A percentile compares a stretch with the other conserved stretches of the same genome.
Conservation (phyloP, 2,888 invertebrate species). For the Tiliacea citrago region DNA sequence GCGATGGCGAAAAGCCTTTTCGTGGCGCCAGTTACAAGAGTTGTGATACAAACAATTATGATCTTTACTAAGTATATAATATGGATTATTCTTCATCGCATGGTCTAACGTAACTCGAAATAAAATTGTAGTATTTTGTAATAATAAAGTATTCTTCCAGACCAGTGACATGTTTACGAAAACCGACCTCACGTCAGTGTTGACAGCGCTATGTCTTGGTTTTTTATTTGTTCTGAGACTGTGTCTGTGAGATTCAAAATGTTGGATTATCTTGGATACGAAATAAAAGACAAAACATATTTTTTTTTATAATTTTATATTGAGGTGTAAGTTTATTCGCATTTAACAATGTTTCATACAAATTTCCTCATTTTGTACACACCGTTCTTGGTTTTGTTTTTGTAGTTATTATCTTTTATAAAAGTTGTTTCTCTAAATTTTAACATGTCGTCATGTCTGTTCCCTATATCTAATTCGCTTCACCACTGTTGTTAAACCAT, state of each 20-base stretch:
- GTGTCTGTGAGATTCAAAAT: background rate
- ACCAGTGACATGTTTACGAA: no score
- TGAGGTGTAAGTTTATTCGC: conserved; percentile 91
- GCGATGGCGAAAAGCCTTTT: no score
- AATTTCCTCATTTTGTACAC: conserved; percentile 91
- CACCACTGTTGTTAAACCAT: conserved; percentile 87
- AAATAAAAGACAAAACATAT: conserved; percentile 83
- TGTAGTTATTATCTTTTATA: conserved; percentile 89
- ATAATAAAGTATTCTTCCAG: no score
- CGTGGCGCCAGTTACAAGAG: no score
- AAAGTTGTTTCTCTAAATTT: conserved; percentile 90
- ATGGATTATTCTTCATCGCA: no score
- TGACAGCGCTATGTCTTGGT: no score
- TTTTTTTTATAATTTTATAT: conserved; percentile 89
- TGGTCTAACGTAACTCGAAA: no score
- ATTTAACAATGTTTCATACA: conserved; percentile 90
- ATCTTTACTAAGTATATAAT: no score
- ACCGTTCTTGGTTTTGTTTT: conserved; percentile 88
- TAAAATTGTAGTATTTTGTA: no score
- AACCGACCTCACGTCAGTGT: no score
- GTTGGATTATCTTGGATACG: conserved; percentile 27
- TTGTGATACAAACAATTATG: no score
- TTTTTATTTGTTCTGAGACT: no score
- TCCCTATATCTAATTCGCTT: conserved; percentile 90
- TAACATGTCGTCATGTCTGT: conserved; percentile 90